Evolutionary conservation across 2,797 vertebrate genomes (phyloP).

Genomic region (Molothrus aeneus): DNA sequence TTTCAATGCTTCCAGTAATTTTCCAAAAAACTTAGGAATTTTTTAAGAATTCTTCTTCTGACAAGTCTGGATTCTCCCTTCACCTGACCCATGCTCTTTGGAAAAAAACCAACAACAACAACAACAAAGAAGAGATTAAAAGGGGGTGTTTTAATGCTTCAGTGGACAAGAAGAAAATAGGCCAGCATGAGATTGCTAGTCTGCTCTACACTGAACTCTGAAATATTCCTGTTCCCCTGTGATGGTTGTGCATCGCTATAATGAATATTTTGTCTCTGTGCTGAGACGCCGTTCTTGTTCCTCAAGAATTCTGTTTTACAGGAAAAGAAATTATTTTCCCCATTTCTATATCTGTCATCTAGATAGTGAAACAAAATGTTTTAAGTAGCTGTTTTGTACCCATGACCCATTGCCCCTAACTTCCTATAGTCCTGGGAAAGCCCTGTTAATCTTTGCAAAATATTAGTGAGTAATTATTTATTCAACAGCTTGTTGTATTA

Average conservation of each 20-base stretch:
- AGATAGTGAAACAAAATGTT: background rate
- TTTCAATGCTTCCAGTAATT: background rate
- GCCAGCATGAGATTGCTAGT: background rate
- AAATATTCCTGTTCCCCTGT: background rate
- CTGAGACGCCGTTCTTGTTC: background rate
- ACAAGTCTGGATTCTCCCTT: background rate
- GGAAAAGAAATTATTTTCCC: background rate
- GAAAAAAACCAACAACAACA: background rate
- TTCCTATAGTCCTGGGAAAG: background rate
- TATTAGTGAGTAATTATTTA: background rate
- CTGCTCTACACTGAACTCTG: background rate
- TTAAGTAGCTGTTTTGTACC: background rate
- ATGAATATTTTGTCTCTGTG: background rate
- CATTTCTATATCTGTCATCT: background rate
- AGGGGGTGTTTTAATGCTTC: background rate
- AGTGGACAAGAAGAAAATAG: background rate
- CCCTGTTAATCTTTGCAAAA: background rate
- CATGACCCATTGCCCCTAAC: background rate
- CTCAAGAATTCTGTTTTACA: background rate
- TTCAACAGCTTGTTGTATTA: background rate
- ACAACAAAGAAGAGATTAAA: too few relatives aligned
- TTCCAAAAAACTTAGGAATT: background rate
- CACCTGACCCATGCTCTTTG: background rate
- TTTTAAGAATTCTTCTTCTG: background rate
- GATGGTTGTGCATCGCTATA: background rate